Evolutionary conservation across 37 sponge, comb jelly and placozoan genomes (phyloP).

Genomic region (Axinella damicornis): DNA sequence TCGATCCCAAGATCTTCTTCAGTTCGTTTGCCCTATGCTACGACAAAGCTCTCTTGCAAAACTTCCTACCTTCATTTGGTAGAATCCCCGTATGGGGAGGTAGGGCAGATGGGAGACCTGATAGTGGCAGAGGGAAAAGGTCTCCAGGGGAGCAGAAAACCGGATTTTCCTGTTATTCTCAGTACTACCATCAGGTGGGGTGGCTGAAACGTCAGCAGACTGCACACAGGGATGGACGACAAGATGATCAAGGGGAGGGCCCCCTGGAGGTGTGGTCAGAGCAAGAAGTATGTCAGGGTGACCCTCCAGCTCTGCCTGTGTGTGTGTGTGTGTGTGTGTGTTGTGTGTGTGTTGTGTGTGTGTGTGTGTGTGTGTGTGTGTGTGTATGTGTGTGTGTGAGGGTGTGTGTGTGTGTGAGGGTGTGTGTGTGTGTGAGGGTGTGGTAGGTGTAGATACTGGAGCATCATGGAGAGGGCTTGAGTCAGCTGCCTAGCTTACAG

Average conservation of each 20-base stretch:
- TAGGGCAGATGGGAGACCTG: conserved; percentile 33
- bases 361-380: neutral
- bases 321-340: neutral
- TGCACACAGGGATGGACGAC: conserved; percentile 87
- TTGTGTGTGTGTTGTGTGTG: neutral
- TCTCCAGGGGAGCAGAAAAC: conserved; percentile 80
- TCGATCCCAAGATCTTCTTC: too few relatives aligned
- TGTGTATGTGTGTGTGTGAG: neutral
- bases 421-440: too few relatives aligned
- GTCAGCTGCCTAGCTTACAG: too few relatives aligned
- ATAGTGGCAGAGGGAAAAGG: conserved; percentile 82
- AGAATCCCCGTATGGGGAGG: conserved; percentile 86
- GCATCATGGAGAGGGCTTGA: too few relatives aligned
- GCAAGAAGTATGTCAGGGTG: conserved; percentile 79
- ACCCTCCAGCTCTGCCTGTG: conserved; percentile 90
- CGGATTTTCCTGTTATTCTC: conserved; percentile 66
- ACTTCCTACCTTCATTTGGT: conserved; percentile 92
- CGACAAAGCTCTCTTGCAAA: too few relatives aligned
- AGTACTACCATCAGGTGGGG: neutral
- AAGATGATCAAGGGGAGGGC: conserved; percentile 67
- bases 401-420: too few relatives aligned
- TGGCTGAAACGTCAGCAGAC: conserved; percentile 22
- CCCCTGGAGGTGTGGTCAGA: conserved; percentile 62
- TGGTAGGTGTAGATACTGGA: too few relatives aligned
- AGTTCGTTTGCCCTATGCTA: too few relatives aligned